Conservation (phyloP, 2,113 vertebrate species). For the Callocephalon fimbriatum region DNA sequence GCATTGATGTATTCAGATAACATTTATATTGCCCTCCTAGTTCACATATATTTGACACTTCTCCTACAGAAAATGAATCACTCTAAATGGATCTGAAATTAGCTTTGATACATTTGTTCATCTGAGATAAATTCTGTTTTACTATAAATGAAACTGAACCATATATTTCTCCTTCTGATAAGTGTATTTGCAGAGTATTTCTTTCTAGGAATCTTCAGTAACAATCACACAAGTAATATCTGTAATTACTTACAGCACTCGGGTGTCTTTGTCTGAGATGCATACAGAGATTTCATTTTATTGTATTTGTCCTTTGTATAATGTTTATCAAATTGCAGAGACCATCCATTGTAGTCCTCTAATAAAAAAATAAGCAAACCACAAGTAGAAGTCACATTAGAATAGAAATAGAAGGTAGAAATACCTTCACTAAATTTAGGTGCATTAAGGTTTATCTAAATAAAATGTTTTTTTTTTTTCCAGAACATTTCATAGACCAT, state of each 20-base stretch:
- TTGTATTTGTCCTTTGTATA: slow-evolving; percentile 76
- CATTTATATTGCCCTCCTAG: background rate
- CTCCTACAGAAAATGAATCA: background rate
- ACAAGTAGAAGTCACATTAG: background rate
- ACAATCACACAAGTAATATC: background rate
- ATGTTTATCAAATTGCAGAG: slow-evolving; percentile 89
- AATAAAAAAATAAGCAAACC: background rate
- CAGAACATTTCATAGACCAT: background rate
- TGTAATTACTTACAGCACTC: slow-evolving; percentile 87
- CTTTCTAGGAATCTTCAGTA: background rate
- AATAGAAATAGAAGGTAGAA: background rate
- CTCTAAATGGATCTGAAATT: background rate
- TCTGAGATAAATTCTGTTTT: background rate
- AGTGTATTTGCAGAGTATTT: background rate
- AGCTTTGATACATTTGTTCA: background rate
- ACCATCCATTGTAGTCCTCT: slow-evolving; percentile 96
- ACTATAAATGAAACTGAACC: background rate
- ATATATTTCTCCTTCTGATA: background rate
- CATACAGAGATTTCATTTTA: slow-evolving; percentile 71
- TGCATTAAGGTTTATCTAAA: background rate
- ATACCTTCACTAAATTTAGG: background rate
- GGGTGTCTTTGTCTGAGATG: slow-evolving; percentile 72
- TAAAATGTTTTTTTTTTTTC: background rate
- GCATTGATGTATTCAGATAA: background rate
- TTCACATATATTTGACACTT: background rate